phyloP scores from a whole-genome alignment of 2,797 vertebrate species.

The Ctenochaetus hawaiiensis region DNA sequence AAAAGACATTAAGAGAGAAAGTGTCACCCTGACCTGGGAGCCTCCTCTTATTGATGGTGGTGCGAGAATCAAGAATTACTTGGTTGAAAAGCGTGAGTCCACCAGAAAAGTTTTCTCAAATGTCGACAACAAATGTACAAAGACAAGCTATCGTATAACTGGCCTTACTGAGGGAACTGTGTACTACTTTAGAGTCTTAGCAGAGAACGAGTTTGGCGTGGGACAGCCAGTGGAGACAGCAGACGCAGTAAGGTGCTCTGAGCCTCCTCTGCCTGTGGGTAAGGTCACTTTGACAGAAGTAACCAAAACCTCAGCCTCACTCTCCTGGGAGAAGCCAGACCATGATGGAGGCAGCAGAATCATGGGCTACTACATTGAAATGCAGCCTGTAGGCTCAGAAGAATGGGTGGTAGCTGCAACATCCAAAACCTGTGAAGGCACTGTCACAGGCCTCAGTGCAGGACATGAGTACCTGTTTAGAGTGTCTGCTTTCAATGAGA shows the following conservation, averaged over 20 bases:
- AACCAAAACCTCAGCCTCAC: constrained; percentile 92
- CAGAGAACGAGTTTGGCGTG: constrained; percentile 98
- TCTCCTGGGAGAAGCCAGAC: constrained; percentile 97
- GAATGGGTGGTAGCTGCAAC: constrained; percentile 93
- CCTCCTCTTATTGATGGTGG: constrained; percentile 96
- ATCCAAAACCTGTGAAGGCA: constrained; percentile 92
- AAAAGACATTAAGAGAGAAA: constrained; percentile 94
- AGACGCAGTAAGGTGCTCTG: constrained; percentile 93
- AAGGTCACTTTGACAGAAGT: constrained; percentile 96
- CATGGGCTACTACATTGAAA: constrained; percentile 96
- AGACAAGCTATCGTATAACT: constrained; percentile 95
- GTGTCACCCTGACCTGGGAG: constrained; percentile 93
- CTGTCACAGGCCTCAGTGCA: constrained; percentile 91
- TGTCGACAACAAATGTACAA: constrained; percentile 93
- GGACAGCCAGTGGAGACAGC: constrained; percentile 90
- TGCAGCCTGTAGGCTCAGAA: constrained; percentile 93
- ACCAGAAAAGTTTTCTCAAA: constrained; percentile 95
- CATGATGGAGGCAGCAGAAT: constrained; percentile 98
- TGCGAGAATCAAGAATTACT: constrained; percentile 95
- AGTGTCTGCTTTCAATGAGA: constrained; percentile 96
- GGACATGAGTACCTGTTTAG: constrained; percentile 96
- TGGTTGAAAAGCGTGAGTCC: constrained; percentile 97
- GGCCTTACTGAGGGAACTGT: constrained; percentile 93
- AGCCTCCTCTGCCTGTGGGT: constrained; percentile 94
- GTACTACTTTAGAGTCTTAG: constrained; percentile 98